Percentiles rank a stretch among this genome's conserved stretches.
Evolutionary conservation across 2,888 invertebrate species (phyloP).

Genomic region (Rotaria sp.): DNA sequence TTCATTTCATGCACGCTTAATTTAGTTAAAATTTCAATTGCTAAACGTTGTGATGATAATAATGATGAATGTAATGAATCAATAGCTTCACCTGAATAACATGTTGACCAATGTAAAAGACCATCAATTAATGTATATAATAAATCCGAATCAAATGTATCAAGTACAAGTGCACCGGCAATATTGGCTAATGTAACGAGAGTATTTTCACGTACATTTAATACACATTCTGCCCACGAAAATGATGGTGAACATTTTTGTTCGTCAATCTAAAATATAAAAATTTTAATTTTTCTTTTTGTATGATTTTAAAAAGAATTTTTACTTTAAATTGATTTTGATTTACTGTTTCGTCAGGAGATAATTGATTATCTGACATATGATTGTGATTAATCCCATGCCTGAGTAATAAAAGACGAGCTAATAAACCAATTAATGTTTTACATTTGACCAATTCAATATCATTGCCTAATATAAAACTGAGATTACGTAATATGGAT

Average conservation of each 20-base stretch:
- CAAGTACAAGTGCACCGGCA: slow-evolving; percentile 82
- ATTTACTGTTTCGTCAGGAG: neutral
- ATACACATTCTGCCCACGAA: slow-evolving; percentile 82
- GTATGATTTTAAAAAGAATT: no score
- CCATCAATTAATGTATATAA: slow-evolving; percentile 76
- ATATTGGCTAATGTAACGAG: slow-evolving; percentile 90
- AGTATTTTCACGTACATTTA: slow-evolving; percentile 86
- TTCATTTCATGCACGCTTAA: slow-evolving; percentile 92
- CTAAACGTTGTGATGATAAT: slow-evolving; percentile 72
- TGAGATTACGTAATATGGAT: slow-evolving; percentile 88
- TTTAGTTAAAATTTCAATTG: slow-evolving; percentile 91
- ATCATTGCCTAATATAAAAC: slow-evolving; percentile 95
- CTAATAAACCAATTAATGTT: slow-evolving; percentile 78
- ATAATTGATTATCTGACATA: neutral
- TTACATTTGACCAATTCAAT: slow-evolving; percentile 66
- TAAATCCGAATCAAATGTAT: slow-evolving; percentile 73
- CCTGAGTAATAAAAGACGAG: slow-evolving; percentile 78
- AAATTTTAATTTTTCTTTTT: neutral
- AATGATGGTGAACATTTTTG: neutral
- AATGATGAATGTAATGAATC: slow-evolving; percentile 79
- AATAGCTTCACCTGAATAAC: slow-evolving; percentile 86
- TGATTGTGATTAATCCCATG: slow-evolving; percentile 65
- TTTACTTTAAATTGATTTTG: neutral
- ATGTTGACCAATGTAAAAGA: slow-evolving; percentile 90
- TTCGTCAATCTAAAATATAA: neutral